These are phyloP conservation scores for Apamea anceps DNA, from an alignment of 2,888 invertebrate genomes.

Conservation along the genomic window DNA sequence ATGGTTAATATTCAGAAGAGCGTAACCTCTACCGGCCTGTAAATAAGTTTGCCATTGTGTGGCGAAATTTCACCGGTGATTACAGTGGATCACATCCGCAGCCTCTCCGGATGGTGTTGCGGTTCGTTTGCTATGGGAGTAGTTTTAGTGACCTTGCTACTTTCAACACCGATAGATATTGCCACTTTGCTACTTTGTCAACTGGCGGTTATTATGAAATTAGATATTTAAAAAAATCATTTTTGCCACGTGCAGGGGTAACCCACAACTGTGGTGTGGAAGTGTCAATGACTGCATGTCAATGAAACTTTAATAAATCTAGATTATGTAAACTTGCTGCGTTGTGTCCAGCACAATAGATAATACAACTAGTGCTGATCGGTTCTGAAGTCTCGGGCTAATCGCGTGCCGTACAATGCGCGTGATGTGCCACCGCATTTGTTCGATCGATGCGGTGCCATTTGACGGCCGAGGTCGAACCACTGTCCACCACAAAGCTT, in stretches of 20 bases:
- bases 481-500: conserved; percentile 87
- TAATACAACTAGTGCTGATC: conserved; percentile 51
- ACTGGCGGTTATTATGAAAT: conserved; percentile 1
- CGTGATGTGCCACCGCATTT: conserved; percentile 80
- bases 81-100: conserved; percentile 87
- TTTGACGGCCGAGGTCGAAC: conserved; percentile 90
- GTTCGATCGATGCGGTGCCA: conserved; percentile 85
- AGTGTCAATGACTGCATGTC: background rate
- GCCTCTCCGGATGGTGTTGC: conserved; percentile 86
- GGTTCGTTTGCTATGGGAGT: conserved; percentile 79
- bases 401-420: conserved; percentile 78
- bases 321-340: background rate
- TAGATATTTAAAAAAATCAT: background rate
- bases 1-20: conserved; percentile 82
- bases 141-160: conserved; percentile 79
- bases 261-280: too few relatives aligned
- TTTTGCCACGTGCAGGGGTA: background rate
- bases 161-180: conserved; percentile 66
- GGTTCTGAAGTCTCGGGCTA: conserved; percentile 60
- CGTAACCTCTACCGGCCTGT: conserved; percentile 81
- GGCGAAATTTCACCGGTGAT: conserved; percentile 89
- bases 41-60: conserved; percentile 80
- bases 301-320: background rate
- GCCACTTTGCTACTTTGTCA: conserved; percentile 29
- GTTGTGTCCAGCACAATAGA: conserved; percentile 12